phyloP scores from a whole-genome alignment of 2,888 invertebrate genomes.

The Oscheius sp. region DNA sequence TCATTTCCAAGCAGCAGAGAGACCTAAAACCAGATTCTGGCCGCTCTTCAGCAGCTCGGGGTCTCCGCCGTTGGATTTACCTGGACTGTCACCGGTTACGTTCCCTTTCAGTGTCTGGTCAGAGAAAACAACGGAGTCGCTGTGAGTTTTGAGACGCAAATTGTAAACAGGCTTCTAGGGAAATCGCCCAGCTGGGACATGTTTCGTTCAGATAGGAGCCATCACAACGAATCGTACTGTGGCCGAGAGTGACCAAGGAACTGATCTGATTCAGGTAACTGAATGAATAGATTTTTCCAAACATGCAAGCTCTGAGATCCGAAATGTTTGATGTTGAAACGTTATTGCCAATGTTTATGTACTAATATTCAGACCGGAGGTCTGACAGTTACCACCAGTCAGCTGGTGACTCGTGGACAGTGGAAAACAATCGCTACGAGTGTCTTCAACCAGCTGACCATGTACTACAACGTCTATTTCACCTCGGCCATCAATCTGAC shows the following conservation, averaged over 20 bases:
- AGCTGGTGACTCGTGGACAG: slow-evolving; percentile 25
- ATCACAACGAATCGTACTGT: slow-evolving; percentile 17
- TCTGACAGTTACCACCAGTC: slow-evolving; percentile 23
- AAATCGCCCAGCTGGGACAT: slow-evolving; percentile 21
- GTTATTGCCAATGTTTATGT: no score
- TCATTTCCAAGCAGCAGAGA: neutral
- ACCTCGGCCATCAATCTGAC: slow-evolving; percentile 18
- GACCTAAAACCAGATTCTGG: neutral
- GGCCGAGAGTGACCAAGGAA: slow-evolving; percentile 28
- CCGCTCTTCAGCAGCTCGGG: slow-evolving; percentile 12
- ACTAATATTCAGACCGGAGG: slow-evolving; percentile 1
- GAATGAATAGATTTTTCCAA: neutral
- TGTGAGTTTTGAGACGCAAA: neutral
- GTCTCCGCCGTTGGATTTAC: slow-evolving; percentile 14
- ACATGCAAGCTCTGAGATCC: no score
- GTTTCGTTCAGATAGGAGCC: slow-evolving; percentile 29
- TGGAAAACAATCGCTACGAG: slow-evolving; percentile 25
- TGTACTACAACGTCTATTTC: slow-evolving; percentile 34
- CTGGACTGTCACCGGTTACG: slow-evolving; percentile 26
- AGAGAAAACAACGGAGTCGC: slow-evolving; percentile 29
- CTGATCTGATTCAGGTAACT: slow-evolving; percentile 24
- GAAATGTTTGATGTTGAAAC: no score
- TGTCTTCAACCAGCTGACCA: slow-evolving; percentile 33
- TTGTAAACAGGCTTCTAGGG: neutral
- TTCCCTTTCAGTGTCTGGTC: slow-evolving; percentile 24